Evolutionary conservation across 2,113 vertebrate species (phyloP).

Genomic region (Cyanoramphus novaezelandiae): DNA sequence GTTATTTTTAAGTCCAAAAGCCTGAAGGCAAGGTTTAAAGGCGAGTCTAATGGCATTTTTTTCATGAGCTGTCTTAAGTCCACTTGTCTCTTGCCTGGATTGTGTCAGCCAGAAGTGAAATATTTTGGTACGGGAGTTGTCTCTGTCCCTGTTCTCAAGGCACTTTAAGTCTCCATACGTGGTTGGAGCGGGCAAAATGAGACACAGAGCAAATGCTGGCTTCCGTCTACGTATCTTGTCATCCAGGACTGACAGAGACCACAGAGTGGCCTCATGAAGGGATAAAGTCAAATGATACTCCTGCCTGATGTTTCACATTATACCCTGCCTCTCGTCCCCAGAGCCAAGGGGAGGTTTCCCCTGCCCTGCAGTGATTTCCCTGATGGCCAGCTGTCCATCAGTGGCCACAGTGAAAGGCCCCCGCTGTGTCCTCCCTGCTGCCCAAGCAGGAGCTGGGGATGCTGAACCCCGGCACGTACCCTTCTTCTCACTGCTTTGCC

Average conservation of each 20-base stretch:
- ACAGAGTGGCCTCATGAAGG: not conserved
- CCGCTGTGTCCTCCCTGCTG: not conserved
- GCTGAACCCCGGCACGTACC: fast-evolving
- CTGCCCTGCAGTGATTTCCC: not conserved
- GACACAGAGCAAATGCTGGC: constrained; percentile 34
- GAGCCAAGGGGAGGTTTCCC: not conserved
- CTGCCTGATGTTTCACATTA: not conserved
- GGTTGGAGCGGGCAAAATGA: not conserved
- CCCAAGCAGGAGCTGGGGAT: not conserved
- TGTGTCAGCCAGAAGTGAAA: constrained; percentile 48
- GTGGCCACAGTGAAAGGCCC: fast-evolving
- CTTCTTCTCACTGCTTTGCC: not conserved
- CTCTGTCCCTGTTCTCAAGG: not conserved
- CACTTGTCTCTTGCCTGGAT: constrained; percentile 56
- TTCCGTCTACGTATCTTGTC: constrained; percentile 21
- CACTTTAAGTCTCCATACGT: not conserved
- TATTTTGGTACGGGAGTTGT: constrained; percentile 28
- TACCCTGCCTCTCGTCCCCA: not conserved
- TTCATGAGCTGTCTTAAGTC: constrained; percentile 63
- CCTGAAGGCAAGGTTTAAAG: constrained; percentile 58
- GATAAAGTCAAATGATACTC: not conserved
- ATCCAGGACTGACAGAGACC: constrained; percentile 22
- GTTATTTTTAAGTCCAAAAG: constrained; percentile 63
- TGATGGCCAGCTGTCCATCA: not conserved
- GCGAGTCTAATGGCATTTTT: constrained; percentile 32